Evolutionary conservation across 2,113 vertebrate genomes (phyloP).

Genomic region (Tringa solitaria): DNA sequence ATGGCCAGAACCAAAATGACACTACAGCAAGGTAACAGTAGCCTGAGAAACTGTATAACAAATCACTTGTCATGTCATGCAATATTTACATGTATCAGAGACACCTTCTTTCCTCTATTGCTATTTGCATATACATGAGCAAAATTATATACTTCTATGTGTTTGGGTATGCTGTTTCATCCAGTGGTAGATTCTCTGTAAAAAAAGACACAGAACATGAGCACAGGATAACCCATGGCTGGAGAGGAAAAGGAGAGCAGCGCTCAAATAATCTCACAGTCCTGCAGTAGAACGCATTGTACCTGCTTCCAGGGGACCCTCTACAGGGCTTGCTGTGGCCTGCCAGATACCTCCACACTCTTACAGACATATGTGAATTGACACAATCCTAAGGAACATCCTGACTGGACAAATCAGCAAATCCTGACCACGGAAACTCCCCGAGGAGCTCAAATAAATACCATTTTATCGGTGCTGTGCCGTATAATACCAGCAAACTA

Average conservation of each 20-base stretch:
- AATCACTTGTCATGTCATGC: rapidly evolving
- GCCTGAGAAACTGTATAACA: background rate
- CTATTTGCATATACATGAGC: background rate
- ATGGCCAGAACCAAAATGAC: background rate
- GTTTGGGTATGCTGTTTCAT: background rate
- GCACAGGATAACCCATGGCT: background rate
- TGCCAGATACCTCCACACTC: background rate
- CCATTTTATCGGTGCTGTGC: background rate
- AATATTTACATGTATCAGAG: background rate
- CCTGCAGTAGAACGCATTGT: background rate
- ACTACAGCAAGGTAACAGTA: background rate
- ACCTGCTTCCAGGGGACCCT: background rate
- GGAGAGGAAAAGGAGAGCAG: background rate
- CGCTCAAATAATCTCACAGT: background rate
- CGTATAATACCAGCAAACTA: background rate
- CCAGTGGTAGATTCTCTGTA: background rate
- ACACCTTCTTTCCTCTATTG: background rate
- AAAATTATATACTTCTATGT: background rate
- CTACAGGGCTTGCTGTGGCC: background rate
- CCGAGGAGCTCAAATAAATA: background rate
- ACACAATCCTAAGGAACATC: background rate
- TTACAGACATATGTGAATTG: background rate
- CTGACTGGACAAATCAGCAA: background rate
- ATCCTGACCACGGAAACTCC: background rate
- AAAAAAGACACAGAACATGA: background rate